Evolutionary conservation across 92 coral and sea anemone genomes (phyloP).

Genomic region (Hydrozoanthus gracilis): DNA sequence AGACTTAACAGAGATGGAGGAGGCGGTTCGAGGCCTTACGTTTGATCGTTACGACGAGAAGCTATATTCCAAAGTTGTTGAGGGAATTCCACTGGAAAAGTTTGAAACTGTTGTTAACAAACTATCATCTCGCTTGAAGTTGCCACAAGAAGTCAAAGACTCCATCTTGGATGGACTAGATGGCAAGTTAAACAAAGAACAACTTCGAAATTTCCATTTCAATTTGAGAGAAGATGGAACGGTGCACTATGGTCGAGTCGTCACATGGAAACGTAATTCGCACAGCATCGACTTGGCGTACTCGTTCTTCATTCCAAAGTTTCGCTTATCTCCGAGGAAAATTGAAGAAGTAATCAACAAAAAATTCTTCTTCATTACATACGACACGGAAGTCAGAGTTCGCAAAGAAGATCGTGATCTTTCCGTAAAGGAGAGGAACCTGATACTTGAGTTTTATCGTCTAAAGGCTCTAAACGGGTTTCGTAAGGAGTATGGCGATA

Average conservation of each 20-base stretch:
- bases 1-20: constrained; percentile 9
- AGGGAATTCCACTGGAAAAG: constrained; percentile 25
- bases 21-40: constrained; percentile 2
- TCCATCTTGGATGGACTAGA: constrained; percentile 41
- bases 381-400: constrained; percentile 11
- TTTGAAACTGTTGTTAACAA: constrained; percentile 32
- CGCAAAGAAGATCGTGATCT: not conserved
- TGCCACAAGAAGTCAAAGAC: constrained; percentile 19
- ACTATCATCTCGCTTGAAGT: constrained; percentile 10
- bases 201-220: constrained; percentile 28
- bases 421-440: no score
- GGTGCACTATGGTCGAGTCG: constrained; percentile 32
- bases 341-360: not conserved
- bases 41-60: constrained; percentile 28
- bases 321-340: constrained; percentile 18
- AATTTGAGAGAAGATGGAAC: constrained; percentile 14
- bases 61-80: constrained; percentile 17
- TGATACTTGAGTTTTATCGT: no score
- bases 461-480: no score
- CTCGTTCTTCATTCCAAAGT: constrained; percentile 11
- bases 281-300: constrained; percentile 40
- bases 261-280: constrained; percentile 25
- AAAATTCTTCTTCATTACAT: constrained; percentile 10
- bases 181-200: constrained; percentile 25
- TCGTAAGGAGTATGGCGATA: no score